Evolutionary conservation across 35 echinoderm and acorn worm genomes (phyloP), one percentile per base, ranked within the genome.

Genomic region (Apostichopus parvimensis): DNA sequence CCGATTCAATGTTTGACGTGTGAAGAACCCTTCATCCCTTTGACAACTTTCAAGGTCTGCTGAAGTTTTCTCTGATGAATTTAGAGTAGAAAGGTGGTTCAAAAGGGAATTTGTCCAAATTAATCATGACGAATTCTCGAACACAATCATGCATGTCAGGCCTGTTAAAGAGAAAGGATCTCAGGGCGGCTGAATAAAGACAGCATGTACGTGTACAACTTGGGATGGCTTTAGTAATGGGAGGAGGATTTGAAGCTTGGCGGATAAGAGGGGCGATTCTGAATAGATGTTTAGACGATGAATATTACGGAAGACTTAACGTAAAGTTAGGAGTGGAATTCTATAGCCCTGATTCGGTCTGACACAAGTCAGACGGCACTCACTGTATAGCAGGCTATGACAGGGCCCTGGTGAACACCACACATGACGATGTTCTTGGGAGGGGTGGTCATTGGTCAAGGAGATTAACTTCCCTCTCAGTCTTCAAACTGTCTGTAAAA

Each of bases 191-290:
- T 4, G 34, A 4, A 4, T 45, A 45, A 45, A 45, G 34, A 45
- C 34, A 45, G 34, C 34, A 45, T 45, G 34, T 45, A 45, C 34
- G 34, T 45, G 34, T 45, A 45, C 34, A 45, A 45, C 54, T 54
- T 8, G 79, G 79, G 79, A 82, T 56, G 79, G 79, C 79, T 82
- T 82, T 54, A 82, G 34, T 82, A 82, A 82, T 82, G 34, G 79
- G 8, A 56, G 34, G 79, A 54, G 34, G 34, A 52, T 82, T 82
- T 82, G 34, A 54, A 82, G 52, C 23, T 82, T 9, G 24, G 6
- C 14, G 18, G 52, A 56, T 82, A 57, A 11, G 18, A 6, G 34
- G 34, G 24, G 15, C 6, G 0, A 54, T 54, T 82, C 6, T 82
- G 28, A 82, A 82, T 14, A 45, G 79, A 82, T 82, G 79, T 82